A percentile compares a stretch with the other conserved stretches of the same genome.
Conservation (phyloP, 2,113 vertebrate genomes). For the Xyrauchen texanus region DNA sequence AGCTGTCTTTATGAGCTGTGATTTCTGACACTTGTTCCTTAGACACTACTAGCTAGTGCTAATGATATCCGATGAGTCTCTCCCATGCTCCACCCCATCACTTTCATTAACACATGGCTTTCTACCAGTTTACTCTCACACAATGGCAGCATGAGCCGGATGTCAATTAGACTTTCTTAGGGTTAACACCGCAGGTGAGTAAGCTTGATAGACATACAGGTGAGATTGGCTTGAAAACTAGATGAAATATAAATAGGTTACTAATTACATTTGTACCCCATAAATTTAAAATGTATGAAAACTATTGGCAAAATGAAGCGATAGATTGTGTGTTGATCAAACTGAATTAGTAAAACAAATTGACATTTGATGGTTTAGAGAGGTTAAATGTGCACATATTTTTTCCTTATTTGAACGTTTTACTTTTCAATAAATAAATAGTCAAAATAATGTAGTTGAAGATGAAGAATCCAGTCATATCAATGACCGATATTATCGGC, state of each 20-base stretch:
- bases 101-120: slow-evolving; percentile 66
- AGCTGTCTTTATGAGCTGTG: slow-evolving; percentile 43
- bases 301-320: too few relatives aligned
- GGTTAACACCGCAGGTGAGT: slow-evolving; percentile 48
- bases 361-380: too few relatives aligned
- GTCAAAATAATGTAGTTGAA: too few relatives aligned
- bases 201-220: not conserved
- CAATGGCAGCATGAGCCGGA: slow-evolving; percentile 53
- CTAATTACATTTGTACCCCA: not conserved
- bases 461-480: too few relatives aligned
- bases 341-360: not conserved
- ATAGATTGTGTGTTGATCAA: not conserved
- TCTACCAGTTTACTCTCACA: slow-evolving; percentile 57
- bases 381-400: too few relatives aligned
- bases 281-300: not conserved
- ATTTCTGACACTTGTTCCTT: slow-evolving; percentile 46
- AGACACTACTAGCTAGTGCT: slow-evolving; percentile 45
- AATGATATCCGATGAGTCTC: slow-evolving; percentile 62
- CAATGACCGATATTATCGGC: too few relatives aligned
- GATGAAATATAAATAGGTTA: not conserved
- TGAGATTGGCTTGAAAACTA: not conserved
- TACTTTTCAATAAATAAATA: too few relatives aligned
- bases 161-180: slow-evolving; percentile 59
- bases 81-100: slow-evolving; percentile 50
- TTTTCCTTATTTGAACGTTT: too few relatives aligned